A percentile compares a stretch with the other conserved stretches of the same genome.
Conservation (phyloP, 2,113 vertebrate species). For the Microcebus lehilahytsara region DNA sequence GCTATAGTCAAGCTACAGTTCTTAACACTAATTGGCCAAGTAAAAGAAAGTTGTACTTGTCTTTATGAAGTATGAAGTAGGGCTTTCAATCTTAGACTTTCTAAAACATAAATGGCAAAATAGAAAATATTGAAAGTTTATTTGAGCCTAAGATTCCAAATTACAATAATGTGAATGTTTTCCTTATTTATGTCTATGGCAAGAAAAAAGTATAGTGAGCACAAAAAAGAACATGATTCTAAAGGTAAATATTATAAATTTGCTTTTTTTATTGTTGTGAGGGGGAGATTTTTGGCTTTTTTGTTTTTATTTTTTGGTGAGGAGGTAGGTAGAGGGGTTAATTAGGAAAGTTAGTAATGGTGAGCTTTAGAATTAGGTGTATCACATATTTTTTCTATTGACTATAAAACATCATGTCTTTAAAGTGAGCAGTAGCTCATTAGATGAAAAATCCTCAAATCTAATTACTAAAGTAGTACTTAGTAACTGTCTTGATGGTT, state of each 20-base stretch:
- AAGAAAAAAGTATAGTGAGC: conserved; percentile 27
- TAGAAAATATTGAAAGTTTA: neutral
- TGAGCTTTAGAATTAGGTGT: neutral
- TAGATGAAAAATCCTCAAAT: conserved; percentile 30
- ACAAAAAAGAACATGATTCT: conserved; percentile 41
- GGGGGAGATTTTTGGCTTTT: neutral
- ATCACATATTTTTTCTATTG: neutral
- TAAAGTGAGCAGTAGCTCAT: neutral
- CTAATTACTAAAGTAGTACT: conserved; percentile 25
- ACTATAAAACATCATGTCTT: neutral
- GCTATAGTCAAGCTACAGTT: conserved; percentile 28
- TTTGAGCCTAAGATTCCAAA: conserved; percentile 40
- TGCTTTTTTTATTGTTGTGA: neutral
- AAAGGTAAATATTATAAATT: neutral
- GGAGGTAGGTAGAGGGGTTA: neutral
- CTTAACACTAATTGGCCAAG: conserved; percentile 50
- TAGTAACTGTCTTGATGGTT: neutral
- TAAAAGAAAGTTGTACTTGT: conserved; percentile 48
- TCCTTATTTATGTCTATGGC: conserved; percentile 4
- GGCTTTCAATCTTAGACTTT: conserved; percentile 27
- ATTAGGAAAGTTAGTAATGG: neutral
- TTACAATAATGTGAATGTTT: neutral
- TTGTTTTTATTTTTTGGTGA: neutral
- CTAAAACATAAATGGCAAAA: conserved; percentile 36
- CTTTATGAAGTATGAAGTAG: conserved; percentile 59